Evolutionary conservation across 2,888 invertebrate genomes (phyloP).

Genomic region (Rhorus exstirpatorius): DNA sequence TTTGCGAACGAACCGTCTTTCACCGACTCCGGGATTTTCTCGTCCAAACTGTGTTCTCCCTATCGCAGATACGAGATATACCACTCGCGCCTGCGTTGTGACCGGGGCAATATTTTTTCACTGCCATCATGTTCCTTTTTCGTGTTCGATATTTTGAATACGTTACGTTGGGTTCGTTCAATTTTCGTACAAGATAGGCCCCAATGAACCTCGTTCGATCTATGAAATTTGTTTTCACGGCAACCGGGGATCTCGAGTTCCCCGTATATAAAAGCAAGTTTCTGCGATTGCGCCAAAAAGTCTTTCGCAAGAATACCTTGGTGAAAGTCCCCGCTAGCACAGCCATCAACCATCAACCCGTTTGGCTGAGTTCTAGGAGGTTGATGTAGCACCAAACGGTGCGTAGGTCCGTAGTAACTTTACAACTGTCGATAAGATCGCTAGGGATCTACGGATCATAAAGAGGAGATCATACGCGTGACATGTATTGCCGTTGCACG

Average conservation of each 20-base stretch:
- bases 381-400: slow-evolving; percentile 21
- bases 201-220: not conserved
- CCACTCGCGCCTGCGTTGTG: slow-evolving; percentile 44
- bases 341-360: too few species aligned
- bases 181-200: not conserved
- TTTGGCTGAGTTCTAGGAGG: too few species aligned
- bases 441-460: not conserved
- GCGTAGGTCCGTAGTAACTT: not conserved
- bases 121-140: not conserved
- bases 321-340: slow-evolving; percentile 28
- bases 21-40: slow-evolving; percentile 32
- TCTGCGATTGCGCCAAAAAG: slow-evolving; percentile 31
- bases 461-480: too few species aligned
- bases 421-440: slow-evolving; percentile 3
- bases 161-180: not conserved
- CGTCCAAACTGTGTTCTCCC: slow-evolving; percentile 23
- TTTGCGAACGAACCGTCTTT: slow-evolving; percentile 21
- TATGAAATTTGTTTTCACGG: not conserved
- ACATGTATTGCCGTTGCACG: not conserved
- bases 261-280: not conserved
- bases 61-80: slow-evolving; percentile 29
- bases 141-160: slow-evolving; percentile 15
- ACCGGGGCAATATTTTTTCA: not conserved
- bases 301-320: not conserved
- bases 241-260: not conserved